A percentile compares a stretch with the other conserved stretches of the same genome.
These are phyloP conservation scores for Rhynchonycteris naso DNA, from an alignment of 2,797 vertebrate genomes.

Conservation along the genomic window DNA sequence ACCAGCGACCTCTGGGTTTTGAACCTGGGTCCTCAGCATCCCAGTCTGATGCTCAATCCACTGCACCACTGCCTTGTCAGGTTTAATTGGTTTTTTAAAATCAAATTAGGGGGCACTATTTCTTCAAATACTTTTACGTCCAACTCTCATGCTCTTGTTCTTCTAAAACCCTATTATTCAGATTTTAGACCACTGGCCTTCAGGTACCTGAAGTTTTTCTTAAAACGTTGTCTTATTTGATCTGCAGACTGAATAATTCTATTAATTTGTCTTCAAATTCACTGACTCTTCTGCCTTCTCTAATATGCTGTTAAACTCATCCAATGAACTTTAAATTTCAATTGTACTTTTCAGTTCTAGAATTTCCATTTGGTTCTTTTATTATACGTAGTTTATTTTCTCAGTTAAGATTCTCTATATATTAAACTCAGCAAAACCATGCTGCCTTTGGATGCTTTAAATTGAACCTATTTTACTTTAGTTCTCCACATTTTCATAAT, in stretches of 20 bases:
- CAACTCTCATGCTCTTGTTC: not conserved
- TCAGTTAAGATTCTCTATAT: slow-evolving; percentile 18
- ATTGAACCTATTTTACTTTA: not conserved
- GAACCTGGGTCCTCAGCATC: too few species aligned
- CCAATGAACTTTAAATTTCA: not conserved
- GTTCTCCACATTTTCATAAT: not conserved
- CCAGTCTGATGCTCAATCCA: too few species aligned
- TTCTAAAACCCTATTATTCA: slow-evolving; percentile 16
- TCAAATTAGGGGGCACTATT: not conserved
- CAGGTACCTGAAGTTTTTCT: not conserved
- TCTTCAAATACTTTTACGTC: slow-evolving; percentile 39
- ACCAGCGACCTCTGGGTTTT: too few species aligned
- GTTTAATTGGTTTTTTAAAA: not conserved
- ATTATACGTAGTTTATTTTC: slow-evolving; percentile 2
- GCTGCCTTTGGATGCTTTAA: slow-evolving; percentile 31
- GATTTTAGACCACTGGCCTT: not conserved
- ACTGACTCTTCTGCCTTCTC: not conserved
- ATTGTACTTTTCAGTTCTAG: not conserved
- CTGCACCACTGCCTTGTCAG: too few species aligned
- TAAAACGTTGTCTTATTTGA: not conserved
- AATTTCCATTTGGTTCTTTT: slow-evolving; percentile 5
- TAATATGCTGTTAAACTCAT: not conserved
- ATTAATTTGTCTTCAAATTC: not conserved
- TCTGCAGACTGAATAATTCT: not conserved
- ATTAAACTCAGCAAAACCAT: not conserved